Base-by-base conservation (phyloP, 30 jellyfish, hydroid and myxozoan species). In the Cassiopea andromeda region DNA sequence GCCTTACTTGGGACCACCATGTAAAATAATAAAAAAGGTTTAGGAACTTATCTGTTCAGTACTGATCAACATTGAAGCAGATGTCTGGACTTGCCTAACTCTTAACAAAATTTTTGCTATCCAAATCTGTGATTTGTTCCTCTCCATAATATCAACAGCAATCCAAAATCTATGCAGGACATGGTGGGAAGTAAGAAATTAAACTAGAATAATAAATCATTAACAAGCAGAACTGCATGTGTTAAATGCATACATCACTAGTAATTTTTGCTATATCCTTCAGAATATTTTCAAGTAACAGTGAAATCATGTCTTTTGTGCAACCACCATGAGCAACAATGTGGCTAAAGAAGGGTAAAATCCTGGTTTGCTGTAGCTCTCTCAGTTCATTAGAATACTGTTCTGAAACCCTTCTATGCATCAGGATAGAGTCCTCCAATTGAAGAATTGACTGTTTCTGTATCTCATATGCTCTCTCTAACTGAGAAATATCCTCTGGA, bases 401-500 rank as follows among this genome's bases (percentile, higher is more conserved):
- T 66, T 90, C 97, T 1, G 93, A 91, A 18, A 90, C 76, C 38
- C 97, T 66, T 19, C 87, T 75, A 58, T 90, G 97, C 94, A 85
- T 75, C 75, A 90, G 47, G 12, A 97, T 87, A 2, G 47, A 76
- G 9, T 94, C 97, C 43, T 90, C 98, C 19, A 87, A 67, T 14
- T 43, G 81, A 5, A 76, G 27, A 58, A 94, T 94, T 64, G 97
- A 89, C 19, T 78, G 84, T 66, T 50, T 19, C 84, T 94, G 98
- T 50, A 80, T 7, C 1, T 87, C 75, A 44, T 60, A 87, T 17
- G 98, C 98, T 15, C 66, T 19, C 15, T 43, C 69, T 27, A 94
- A 94, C 46, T 94, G 93, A 5, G 75, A 73, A 0, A 82, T 48
- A 73, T 94, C 98, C 27, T 81, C 94, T 43, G 98, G 98, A 47